phyloP scores from a whole-genome alignment of 2,888 invertebrate genomes.

The Megamerina dolium region DNA sequence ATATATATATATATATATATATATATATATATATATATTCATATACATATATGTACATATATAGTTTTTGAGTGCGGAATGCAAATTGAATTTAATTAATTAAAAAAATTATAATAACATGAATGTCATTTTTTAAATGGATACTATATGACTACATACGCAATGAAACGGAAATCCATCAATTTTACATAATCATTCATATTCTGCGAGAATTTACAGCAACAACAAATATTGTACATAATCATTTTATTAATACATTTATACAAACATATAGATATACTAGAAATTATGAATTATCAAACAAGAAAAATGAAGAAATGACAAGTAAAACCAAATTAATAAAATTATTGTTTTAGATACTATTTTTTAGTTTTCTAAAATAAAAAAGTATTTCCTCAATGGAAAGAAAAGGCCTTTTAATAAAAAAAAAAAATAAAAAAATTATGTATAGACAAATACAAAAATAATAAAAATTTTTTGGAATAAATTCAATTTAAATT shows the following conservation, averaged over 20 bases:
- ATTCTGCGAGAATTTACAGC: no score
- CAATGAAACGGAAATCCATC: neutral
- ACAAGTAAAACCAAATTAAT: no score
- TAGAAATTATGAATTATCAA: no score
- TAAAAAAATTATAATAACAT: no score
- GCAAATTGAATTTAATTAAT: no score
- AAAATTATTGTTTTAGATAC: neutral
- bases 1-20: constrained; percentile 13
- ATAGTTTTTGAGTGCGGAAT: no score
- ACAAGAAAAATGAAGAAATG: no score
- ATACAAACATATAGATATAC: no score
- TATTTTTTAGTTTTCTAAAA: constrained; percentile 3
- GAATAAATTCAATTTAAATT: neutral
- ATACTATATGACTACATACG: neutral
- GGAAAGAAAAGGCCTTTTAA: constrained; percentile 26
- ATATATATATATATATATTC: constrained; percentile 11
- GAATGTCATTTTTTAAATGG: no score
- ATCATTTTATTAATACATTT: no score
- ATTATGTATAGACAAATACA: neutral
- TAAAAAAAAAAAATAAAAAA: neutral
- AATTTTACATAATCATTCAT: constrained; percentile 2
- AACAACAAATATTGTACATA: no score
- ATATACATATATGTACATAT: constrained; percentile 22
- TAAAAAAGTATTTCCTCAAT: constrained; percentile 25
- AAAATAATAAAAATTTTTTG: neutral